These are phyloP conservation scores for Lasioglossum pauxillum DNA, from an alignment of 2,888 invertebrate species.

Conservation along the genomic window DNA sequence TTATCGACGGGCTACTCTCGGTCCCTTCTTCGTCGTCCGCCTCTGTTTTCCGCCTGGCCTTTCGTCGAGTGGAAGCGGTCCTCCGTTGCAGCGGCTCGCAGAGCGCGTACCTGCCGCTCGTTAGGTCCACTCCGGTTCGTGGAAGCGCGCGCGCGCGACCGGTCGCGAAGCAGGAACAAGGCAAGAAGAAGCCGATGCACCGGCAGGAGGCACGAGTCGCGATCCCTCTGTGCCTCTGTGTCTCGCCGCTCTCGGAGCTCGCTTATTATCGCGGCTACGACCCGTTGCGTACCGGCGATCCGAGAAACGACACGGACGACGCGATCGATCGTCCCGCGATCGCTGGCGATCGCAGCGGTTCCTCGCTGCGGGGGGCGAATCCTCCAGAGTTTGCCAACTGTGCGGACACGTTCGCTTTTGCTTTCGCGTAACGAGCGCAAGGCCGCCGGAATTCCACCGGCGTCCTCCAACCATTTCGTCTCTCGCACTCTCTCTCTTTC, in stretches of 20 bases:
- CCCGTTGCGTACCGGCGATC: not conserved
- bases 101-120: constrained; percentile 35
- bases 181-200: constrained; percentile 27
- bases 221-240: not conserved
- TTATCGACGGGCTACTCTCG: constrained; percentile 55
- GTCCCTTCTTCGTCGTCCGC: not conserved
- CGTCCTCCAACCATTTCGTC: constrained; percentile 50
- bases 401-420: constrained; percentile 30
- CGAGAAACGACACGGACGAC: not conserved
- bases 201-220: constrained; percentile 15
- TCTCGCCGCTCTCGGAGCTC: not conserved
- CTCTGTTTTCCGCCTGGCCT: constrained; percentile 3
- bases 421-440: constrained; percentile 76
- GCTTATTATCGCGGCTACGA: not conserved
- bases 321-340: not conserved
- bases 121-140: constrained; percentile 69
- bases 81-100: not conserved
- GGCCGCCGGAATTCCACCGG: constrained; percentile 68
- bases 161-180: constrained; percentile 43
- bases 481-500: not conserved
- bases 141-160: constrained; percentile 58
- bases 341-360: not conserved
- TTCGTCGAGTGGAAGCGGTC: constrained; percentile 1
- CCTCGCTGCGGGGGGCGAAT: constrained; percentile 12
- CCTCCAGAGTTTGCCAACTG: constrained; percentile 12